A percentile compares a stretch with the other conserved stretches of the same genome.
These are phyloP conservation scores for Apantesis nais DNA, from an alignment of 2,888 invertebrate species.

Conservation along the genomic window DNA sequence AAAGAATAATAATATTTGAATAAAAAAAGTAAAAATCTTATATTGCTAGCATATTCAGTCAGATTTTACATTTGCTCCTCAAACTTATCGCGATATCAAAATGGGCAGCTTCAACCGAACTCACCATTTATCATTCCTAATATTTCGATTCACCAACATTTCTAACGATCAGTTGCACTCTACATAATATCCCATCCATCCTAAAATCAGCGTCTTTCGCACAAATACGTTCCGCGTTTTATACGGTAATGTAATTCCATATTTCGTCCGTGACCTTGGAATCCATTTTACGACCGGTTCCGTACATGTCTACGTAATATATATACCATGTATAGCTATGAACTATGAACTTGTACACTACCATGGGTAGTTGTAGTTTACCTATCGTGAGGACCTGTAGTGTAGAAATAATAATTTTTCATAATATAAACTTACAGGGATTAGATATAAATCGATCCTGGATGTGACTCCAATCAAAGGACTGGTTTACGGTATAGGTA, in stretches of 20 bases:
- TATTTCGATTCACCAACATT: slow-evolving; percentile 18
- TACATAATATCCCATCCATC: slow-evolving; percentile 19
- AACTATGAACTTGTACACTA: background rate
- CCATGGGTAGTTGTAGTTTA: background rate
- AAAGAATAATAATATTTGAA: background rate
- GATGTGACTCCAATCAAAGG: no score
- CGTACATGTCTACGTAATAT: slow-evolving; percentile 10
- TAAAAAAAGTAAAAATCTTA: background rate
- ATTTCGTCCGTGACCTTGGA: slow-evolving; percentile 43
- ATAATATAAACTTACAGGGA: no score
- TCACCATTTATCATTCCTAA: slow-evolving; percentile 8
- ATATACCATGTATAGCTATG: background rate
- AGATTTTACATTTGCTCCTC: background rate
- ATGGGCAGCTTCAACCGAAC: background rate
- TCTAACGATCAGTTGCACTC: slow-evolving; percentile 21
- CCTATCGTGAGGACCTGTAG: background rate
- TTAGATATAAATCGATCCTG: no score
- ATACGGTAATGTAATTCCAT: slow-evolving; percentile 47
- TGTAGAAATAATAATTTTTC: background rate
- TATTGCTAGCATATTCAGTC: background rate
- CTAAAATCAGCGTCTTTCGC: slow-evolving; percentile 33
- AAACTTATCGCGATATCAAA: background rate
- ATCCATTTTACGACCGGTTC: slow-evolving; percentile 35
- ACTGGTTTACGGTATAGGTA: no score
- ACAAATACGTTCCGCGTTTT: slow-evolving; percentile 36